A percentile compares a stretch with the other conserved stretches of the same genome.
These are phyloP conservation scores for Pristionchus pacificus DNA, from an alignment of 1,140 invertebrate genomes.

Conservation along the genomic window DNA sequence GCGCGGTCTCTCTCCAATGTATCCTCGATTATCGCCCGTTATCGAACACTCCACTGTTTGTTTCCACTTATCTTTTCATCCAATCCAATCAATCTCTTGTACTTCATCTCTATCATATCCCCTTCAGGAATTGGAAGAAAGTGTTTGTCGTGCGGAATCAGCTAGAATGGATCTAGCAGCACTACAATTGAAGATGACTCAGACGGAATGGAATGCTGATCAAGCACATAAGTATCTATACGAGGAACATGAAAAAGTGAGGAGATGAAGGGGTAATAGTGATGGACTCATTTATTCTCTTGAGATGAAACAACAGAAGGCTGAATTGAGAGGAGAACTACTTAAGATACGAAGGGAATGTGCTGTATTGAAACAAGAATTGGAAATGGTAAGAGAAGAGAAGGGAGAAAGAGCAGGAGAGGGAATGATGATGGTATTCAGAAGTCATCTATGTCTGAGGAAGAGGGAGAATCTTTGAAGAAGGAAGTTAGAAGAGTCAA, in stretches of 20 bases:
- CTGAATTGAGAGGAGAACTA: neutral
- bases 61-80: too few relatives aligned
- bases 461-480: too few relatives aligned
- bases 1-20: neutral
- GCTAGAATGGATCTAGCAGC: neutral
- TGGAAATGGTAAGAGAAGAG: neutral
- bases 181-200: neutral
- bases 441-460: too few relatives aligned
- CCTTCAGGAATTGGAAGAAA: neutral
- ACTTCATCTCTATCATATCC: too few relatives aligned
- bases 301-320: neutral
- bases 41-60: too few relatives aligned
- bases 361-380: neutral
- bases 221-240: neutral
- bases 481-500: neutral
- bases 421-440: too few relatives aligned
- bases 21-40: too few relatives aligned
- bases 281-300: too few relatives aligned
- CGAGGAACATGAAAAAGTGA: neutral
- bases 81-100: too few relatives aligned
- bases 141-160: neutral
- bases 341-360: neutral
- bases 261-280: too few relatives aligned
- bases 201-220: neutral
- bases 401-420: neutral